These are phyloP conservation scores for Lipotes vexillifer DNA, from an alignment of 2,113 vertebrate genomes.

Conservation along the genomic window DNA sequence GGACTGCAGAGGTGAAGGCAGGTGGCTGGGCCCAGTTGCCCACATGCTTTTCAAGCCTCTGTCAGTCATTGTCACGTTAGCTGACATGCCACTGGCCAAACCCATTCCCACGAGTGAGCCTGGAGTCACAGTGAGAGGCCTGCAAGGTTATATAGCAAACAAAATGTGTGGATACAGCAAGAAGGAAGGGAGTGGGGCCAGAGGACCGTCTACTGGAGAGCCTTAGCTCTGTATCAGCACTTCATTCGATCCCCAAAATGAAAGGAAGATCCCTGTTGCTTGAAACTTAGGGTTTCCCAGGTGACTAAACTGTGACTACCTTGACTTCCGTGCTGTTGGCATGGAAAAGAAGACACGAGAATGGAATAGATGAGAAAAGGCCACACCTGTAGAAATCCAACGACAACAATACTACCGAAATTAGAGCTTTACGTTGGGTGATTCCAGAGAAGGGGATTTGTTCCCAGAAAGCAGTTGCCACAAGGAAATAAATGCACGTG, in stretches of 20 bases:
- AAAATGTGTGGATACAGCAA: neutral
- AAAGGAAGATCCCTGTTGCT: neutral
- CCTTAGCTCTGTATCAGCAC: neutral
- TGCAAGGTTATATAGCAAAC: neutral
- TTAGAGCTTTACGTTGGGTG: neutral
- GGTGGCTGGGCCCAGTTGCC: neutral
- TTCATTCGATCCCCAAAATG: neutral
- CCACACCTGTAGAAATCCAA: neutral
- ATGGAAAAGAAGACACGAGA: neutral
- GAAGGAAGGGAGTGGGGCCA: neutral
- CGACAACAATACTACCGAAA: neutral
- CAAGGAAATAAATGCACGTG: neutral
- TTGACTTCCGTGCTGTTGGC: neutral
- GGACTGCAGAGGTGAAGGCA: neutral
- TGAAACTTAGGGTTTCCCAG: neutral
- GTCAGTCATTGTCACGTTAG: neutral
- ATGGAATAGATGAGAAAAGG: neutral
- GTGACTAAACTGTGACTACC: neutral
- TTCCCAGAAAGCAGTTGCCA: neutral
- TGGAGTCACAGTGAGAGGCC: neutral
- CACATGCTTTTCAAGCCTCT: neutral
- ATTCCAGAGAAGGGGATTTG: neutral
- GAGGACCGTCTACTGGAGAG: neutral
- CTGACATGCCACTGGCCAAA: neutral
- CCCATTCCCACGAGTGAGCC: neutral